phyloP scores from a whole-genome alignment of 2,888 invertebrate genomes.

The Rhopalosiphum nymphaeae region DNA sequence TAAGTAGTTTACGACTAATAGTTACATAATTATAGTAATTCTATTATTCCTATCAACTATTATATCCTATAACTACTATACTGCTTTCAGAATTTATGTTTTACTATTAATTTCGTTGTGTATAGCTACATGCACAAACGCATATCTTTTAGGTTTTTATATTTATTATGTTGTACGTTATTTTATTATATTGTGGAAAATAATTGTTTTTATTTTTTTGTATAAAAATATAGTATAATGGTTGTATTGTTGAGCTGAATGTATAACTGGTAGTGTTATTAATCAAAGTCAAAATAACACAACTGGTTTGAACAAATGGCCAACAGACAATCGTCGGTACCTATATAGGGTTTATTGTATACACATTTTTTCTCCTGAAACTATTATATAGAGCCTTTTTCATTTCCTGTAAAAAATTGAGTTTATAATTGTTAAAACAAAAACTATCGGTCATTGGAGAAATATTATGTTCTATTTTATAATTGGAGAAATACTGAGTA shows the following conservation, averaged over 20 bases:
- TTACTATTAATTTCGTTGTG: not conserved
- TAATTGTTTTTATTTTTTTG: slow-evolving; percentile 51
- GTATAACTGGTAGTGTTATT: slow-evolving; percentile 52
- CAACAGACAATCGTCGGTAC: slow-evolving; percentile 34
- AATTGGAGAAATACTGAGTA: slow-evolving; percentile 6
- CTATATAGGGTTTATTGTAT: slow-evolving; percentile 27
- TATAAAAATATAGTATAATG: slow-evolving; percentile 45
- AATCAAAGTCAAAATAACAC: slow-evolving; percentile 64
- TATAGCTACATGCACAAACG: not conserved
- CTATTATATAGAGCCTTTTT: slow-evolving; percentile 10
- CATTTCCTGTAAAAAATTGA: slow-evolving; percentile 53
- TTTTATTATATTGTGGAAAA: slow-evolving; percentile 35
- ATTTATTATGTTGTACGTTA: slow-evolving; percentile 21
- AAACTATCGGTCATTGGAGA: not conserved
- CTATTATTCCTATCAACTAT: not conserved
- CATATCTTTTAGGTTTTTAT: not conserved
- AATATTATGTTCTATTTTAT: slow-evolving; percentile 7
- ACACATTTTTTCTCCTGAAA: slow-evolving; percentile 16
- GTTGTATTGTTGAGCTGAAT: slow-evolving; percentile 46
- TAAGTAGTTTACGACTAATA: not conserved
- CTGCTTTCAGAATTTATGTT: not conserved
- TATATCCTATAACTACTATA: not conserved
- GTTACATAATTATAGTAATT: not conserved
- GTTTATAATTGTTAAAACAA: slow-evolving; percentile 39
- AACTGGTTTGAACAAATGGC: slow-evolving; percentile 62